A percentile compares a stretch with the other conserved stretches of the same genome.
Evolutionary conservation across 2,113 vertebrate species (phyloP).

Genomic region (Prochilodus magdalenae): DNA sequence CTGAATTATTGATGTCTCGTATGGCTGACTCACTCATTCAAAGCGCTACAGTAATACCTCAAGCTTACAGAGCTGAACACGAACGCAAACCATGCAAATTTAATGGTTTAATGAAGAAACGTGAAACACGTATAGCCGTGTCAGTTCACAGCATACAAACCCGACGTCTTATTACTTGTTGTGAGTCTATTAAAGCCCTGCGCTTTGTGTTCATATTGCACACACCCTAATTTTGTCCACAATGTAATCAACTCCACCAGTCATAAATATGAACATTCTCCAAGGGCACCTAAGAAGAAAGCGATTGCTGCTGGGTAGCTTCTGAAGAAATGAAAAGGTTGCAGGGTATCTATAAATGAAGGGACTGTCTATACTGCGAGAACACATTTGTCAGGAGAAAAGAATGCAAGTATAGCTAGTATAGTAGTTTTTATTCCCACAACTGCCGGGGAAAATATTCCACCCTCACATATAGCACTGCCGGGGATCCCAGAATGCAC

Average conservation of each 20-base stretch:
- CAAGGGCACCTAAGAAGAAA: slow-evolving; percentile 69
- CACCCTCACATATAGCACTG: not conserved
- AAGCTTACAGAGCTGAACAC: slow-evolving; percentile 29
- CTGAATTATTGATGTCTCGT: slow-evolving; percentile 45
- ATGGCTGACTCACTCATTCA: slow-evolving; percentile 38
- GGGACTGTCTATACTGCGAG: not conserved
- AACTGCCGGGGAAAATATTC: not conserved
- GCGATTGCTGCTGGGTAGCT: slow-evolving; percentile 58
- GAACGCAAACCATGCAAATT: slow-evolving; percentile 41
- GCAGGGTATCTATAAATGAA: slow-evolving; percentile 18
- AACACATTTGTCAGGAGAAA: not conserved
- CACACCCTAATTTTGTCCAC: slow-evolving; percentile 63
- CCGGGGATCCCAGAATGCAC: not conserved
- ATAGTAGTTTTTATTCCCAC: not conserved
- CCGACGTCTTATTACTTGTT: slow-evolving; percentile 24
- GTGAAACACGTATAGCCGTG: slow-evolving; percentile 18
- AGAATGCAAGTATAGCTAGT: not conserved
- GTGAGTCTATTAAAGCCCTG: slow-evolving; percentile 1
- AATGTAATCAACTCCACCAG: slow-evolving; percentile 66
- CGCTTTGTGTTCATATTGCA: not conserved
- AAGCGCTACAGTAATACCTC: slow-evolving; percentile 15
- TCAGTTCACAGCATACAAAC: not conserved
- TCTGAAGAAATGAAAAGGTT: slow-evolving; percentile 8
- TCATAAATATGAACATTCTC: slow-evolving; percentile 66
- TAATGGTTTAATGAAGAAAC: slow-evolving; percentile 39